Percentiles rank a stretch among this genome's conserved stretches.
Conservation (phyloP, 2,888 invertebrate species). For the Ischnura elegans region DNA sequence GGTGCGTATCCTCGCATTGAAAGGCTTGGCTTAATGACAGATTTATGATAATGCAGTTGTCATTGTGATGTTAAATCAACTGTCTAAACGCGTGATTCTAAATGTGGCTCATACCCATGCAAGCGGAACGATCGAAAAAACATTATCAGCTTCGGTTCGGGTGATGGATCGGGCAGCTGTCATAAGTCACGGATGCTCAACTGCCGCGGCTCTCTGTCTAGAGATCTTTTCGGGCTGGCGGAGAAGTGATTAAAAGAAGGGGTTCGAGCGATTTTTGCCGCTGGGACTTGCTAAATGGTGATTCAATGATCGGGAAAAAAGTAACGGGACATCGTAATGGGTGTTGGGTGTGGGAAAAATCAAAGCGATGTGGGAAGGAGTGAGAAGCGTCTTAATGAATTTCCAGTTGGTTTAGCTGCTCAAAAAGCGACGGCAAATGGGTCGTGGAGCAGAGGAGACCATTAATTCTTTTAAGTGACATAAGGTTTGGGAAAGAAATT, state of each 20-base stretch:
- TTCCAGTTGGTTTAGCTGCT: constrained; percentile 39
- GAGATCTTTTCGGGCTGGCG: not conserved
- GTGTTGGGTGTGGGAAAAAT: not conserved
- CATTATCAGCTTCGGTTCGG: not conserved
- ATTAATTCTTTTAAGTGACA: constrained; percentile 33
- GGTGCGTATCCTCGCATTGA: not conserved
- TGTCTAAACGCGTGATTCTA: not conserved
- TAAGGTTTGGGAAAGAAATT: not conserved
- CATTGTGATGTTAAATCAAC: not conserved
- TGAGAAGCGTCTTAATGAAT: constrained; percentile 14
- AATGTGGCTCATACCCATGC: not conserved
- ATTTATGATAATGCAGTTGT: not conserved
- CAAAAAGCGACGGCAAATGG: not conserved
- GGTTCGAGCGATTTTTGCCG: not conserved
- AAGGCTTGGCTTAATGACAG: not conserved
- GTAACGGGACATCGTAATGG: not conserved
- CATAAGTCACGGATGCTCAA: not conserved
- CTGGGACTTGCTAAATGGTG: not conserved
- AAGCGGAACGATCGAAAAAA: constrained; percentile 22
- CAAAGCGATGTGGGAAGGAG: not conserved
- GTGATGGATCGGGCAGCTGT: not conserved
- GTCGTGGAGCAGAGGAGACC: not conserved
- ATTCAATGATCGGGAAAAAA: not conserved
- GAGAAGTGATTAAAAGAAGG: not conserved
- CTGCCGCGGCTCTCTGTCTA: not conserved